Evolutionary conservation across 2,888 invertebrate genomes (phyloP).

Genomic region (Halictus quadricinctus): DNA sequence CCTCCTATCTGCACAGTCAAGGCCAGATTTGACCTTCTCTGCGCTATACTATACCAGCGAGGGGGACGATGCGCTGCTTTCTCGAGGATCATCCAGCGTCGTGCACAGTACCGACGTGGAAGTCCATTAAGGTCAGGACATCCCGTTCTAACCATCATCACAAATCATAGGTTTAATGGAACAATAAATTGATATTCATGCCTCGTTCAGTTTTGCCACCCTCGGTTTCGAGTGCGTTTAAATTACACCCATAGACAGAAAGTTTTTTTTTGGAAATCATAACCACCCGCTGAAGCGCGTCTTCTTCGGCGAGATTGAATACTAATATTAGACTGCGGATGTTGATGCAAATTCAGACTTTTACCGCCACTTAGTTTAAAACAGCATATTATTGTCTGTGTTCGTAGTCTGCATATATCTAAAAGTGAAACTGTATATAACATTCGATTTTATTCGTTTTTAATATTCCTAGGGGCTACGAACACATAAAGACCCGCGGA

Average conservation of each 20-base stretch:
- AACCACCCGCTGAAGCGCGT: slow-evolving; percentile 2
- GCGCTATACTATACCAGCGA: slow-evolving; percentile 22
- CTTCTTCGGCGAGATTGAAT: not conserved
- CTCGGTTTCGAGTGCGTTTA: slow-evolving; percentile 14
- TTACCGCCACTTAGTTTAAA: not conserved
- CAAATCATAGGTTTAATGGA: slow-evolving; percentile 69
- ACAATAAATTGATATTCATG: slow-evolving; percentile 67
- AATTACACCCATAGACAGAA: not conserved
- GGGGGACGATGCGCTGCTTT: slow-evolving; percentile 34
- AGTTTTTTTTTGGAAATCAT: not conserved
- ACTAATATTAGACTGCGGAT: not conserved
- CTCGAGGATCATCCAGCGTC: slow-evolving; percentile 56
- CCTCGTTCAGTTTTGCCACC: slow-evolving; percentile 39
- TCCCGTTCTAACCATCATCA: slow-evolving; percentile 49
- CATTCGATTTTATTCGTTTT: too few species aligned
- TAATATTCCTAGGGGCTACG: too few species aligned
- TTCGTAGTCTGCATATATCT: not conserved
- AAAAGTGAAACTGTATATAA: not conserved
- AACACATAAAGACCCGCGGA: too few species aligned
- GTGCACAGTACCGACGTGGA: slow-evolving; percentile 59
- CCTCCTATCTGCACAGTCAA: slow-evolving; percentile 36
- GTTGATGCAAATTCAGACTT: not conserved
- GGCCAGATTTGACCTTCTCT: slow-evolving; percentile 60
- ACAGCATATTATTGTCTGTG: not conserved
- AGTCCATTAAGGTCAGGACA: slow-evolving; percentile 64